Conservation (phyloP, 1,140 invertebrate genomes). For the Chlorops oryzae region DNA sequence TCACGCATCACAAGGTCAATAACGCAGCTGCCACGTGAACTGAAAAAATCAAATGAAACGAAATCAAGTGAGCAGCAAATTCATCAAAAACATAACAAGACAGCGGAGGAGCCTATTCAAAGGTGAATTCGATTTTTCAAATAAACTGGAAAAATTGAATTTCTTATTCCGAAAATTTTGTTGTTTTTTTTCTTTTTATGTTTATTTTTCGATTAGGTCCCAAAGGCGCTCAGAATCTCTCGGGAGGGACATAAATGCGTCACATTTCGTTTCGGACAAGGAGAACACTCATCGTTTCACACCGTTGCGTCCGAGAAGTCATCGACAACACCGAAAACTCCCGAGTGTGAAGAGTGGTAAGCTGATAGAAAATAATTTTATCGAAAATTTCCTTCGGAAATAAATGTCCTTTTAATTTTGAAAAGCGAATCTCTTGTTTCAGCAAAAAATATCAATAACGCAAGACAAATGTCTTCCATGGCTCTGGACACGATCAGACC, state of each 20-base stretch:
- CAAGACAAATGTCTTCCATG: no score
- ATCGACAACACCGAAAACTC: slow-evolving; percentile 14
- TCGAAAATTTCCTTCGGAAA: not conserved
- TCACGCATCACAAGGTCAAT: no score
- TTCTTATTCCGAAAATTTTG: not conserved
- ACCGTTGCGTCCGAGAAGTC: not conserved
- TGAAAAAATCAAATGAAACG: no score
- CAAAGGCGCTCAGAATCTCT: no score
- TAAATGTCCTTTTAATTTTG: slow-evolving; percentile 12
- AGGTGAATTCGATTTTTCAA: no score
- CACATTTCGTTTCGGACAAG: not conserved
- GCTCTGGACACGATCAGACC: slow-evolving; percentile 11
- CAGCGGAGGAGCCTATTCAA: no score
- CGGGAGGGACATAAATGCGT: no score
- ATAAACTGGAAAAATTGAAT: not conserved
- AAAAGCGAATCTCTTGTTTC: slow-evolving; percentile 43
- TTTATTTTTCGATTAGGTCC: no score
- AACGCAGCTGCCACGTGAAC: no score
- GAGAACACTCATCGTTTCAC: not conserved
- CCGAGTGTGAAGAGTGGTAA: slow-evolving; percentile 28
- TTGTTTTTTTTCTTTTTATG: not conserved
- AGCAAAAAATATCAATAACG: no score
- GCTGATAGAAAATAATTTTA: not conserved
- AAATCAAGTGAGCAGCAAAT: no score
- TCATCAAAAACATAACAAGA: no score